Percentiles rank a stretch among this genome's conserved stretches.
phyloP scores from a whole-genome alignment of 2,113 vertebrate species.

The Vombatus ursinus region DNA sequence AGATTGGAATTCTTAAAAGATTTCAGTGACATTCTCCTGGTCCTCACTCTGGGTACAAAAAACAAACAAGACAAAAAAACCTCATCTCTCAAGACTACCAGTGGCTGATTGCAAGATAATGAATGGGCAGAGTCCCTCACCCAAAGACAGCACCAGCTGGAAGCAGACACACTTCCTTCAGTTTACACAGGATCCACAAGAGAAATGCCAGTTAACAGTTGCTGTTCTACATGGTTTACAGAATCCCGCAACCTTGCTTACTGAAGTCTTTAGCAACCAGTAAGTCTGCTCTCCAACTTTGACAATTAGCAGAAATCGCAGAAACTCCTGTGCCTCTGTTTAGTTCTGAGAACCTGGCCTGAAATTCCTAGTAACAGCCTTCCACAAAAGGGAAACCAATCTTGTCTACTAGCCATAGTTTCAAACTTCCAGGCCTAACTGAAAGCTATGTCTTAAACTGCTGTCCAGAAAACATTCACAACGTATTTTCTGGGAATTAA shows the following conservation, averaged over 20 bases:
- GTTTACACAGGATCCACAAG: background rate
- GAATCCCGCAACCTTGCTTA: background rate
- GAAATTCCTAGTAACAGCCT: background rate
- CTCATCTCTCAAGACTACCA: background rate
- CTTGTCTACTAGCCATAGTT: background rate
- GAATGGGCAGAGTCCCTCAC: background rate
- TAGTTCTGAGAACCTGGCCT: background rate
- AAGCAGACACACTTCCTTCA: background rate
- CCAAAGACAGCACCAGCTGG: background rate
- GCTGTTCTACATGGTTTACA: background rate
- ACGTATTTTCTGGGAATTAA: conserved; percentile 21
- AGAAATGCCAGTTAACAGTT: background rate
- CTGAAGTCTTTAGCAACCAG: background rate
- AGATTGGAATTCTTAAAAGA: background rate
- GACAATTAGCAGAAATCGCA: conserved; percentile 16
- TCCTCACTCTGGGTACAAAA: background rate
- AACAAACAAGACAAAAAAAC: conserved; percentile 13
- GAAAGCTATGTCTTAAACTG: background rate
- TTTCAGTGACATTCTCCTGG: background rate
- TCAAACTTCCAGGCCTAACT: background rate
- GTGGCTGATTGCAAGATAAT: background rate
- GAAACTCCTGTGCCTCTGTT: background rate
- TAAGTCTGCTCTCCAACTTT: background rate
- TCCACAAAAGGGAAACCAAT: conserved; percentile 5
- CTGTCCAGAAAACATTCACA: background rate